Evolutionary conservation across 2,797 vertebrate species (phyloP).

Genomic region (Alcedo atthis): DNA sequence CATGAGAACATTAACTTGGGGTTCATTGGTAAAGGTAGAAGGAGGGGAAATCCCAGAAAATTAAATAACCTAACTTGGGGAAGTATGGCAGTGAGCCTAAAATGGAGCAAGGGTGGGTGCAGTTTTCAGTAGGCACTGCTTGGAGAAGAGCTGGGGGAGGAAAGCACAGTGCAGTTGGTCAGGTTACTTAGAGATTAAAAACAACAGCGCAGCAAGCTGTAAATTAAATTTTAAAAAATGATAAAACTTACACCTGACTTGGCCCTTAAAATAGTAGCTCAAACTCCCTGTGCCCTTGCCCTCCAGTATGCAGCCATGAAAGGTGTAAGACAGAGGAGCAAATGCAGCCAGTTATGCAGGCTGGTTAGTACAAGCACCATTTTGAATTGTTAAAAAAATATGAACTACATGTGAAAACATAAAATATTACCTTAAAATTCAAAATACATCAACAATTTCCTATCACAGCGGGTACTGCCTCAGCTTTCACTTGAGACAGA

Average conservation of each 20-base stretch:
- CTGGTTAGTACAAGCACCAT: accelerated
- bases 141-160: not conserved
- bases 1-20: not conserved
- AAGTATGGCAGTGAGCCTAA: not conserved
- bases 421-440: accelerated
- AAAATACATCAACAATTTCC: too few relatives aligned
- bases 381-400: not conserved
- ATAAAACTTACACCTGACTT: too few relatives aligned
- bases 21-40: too few relatives aligned
- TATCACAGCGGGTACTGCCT: too few relatives aligned
- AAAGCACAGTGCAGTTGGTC: not conserved
- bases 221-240: accelerated
- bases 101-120: not conserved
- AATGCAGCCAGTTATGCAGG: accelerated
- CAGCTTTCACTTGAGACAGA: not conserved
- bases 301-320: too few relatives aligned
- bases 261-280: too few relatives aligned
- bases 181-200: not conserved
- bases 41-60: too few relatives aligned
- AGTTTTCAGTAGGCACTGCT: too few relatives aligned
- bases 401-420: accelerated
- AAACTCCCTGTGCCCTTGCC: too few relatives aligned
- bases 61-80: not conserved
- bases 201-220: accelerated
- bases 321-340: not conserved